A percentile compares a stretch with the other conserved stretches of the same genome.
Conservation (phyloP, 2,113 vertebrate genomes). For the Hassar affinis region DNA sequence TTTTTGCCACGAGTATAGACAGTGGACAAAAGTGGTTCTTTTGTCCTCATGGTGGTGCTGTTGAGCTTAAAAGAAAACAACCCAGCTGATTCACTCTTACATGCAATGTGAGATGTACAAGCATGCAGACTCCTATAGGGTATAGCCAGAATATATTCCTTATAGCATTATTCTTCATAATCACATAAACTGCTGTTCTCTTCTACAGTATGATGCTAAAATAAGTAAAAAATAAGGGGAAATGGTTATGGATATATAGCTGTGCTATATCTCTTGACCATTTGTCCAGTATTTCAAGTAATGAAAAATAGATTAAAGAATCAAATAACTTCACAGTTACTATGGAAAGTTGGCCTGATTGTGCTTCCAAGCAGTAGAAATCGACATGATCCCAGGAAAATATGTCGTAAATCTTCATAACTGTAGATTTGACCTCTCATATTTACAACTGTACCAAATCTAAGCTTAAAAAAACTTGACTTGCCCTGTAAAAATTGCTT, state of each 20-base stretch:
- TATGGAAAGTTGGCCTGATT: background rate
- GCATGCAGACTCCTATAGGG: background rate
- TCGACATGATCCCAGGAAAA: background rate
- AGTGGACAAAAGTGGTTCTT: background rate
- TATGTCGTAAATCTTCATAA: background rate
- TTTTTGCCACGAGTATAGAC: too few species aligned
- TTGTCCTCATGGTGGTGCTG: constrained; percentile 70
- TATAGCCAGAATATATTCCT: background rate
- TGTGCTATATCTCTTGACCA: background rate
- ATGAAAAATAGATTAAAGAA: background rate
- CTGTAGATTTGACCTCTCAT: background rate
- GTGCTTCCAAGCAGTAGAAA: background rate
- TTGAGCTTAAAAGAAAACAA: constrained; percentile 20
- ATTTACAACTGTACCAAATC: background rate
- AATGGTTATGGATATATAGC: background rate
- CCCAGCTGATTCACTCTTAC: background rate
- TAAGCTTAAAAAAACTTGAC: background rate
- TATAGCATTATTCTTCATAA: background rate
- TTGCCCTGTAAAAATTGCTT: background rate
- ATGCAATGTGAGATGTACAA: background rate
- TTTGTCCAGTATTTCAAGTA: background rate
- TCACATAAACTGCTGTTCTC: background rate
- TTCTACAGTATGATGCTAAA: background rate
- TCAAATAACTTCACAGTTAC: background rate
- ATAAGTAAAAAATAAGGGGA: background rate